Conservation (phyloP, 2,113 vertebrate species). For the Thymallus thymallus region DNA sequence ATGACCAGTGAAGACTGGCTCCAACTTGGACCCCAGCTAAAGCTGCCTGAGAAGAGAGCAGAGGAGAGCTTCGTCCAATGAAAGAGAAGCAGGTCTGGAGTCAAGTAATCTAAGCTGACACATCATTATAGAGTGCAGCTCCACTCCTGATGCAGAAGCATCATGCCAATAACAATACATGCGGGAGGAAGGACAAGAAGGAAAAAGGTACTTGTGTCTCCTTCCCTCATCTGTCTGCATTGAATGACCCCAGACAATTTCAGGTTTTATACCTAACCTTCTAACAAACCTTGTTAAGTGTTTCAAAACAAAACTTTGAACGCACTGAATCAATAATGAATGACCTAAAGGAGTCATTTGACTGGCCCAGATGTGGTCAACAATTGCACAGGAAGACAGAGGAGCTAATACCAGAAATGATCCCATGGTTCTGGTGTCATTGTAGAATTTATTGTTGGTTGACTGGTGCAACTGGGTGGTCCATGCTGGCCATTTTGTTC, state of each 20-base stretch:
- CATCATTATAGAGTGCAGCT: conserved; percentile 15
- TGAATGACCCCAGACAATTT: too few relatives aligned
- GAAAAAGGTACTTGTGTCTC: background rate
- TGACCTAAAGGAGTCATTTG: conserved; percentile 39
- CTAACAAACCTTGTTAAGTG: background rate
- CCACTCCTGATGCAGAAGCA: too few relatives aligned
- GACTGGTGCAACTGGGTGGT: too few relatives aligned
- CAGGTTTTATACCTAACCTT: too few relatives aligned
- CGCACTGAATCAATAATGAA: conserved; percentile 49
- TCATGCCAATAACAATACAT: conserved; percentile 18
- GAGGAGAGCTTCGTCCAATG: too few relatives aligned
- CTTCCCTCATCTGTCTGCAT: background rate
- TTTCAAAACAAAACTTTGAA: background rate
- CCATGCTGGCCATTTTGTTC: background rate
- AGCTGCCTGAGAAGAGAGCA: too few relatives aligned
- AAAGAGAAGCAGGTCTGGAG: conserved; percentile 3
- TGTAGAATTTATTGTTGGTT: conserved; percentile 14
- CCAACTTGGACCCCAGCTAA: too few relatives aligned
- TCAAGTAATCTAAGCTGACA: conserved; percentile 44
- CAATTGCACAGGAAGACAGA: background rate
- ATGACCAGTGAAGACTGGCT: background rate
- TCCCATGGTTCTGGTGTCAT: conserved; percentile 28
- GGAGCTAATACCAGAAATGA: conserved; percentile 36
- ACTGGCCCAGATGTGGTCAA: conserved; percentile 1
- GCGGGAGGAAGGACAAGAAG: conserved; percentile 22